phyloP scores from a whole-genome alignment of 2,888 invertebrate genomes.

The Caenorhabditis sinica region DNA sequence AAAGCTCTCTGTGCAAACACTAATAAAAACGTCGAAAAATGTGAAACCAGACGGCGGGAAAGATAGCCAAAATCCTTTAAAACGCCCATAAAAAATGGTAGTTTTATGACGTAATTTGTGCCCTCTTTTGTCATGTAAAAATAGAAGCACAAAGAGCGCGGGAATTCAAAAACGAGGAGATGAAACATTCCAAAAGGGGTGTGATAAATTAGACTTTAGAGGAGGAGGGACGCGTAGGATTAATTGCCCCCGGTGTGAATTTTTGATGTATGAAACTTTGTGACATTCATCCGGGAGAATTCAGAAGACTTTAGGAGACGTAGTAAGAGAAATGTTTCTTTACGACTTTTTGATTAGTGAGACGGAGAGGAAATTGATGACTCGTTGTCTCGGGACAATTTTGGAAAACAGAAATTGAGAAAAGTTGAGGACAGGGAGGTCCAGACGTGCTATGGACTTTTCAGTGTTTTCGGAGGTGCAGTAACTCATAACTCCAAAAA shows the following conservation, averaged over 20 bases:
- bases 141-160: neutral
- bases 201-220: slow-evolving; percentile 7
- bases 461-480: neutral
- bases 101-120: slow-evolving; percentile 43
- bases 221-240: neutral
- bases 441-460: neutral
- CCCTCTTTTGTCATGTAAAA: neutral
- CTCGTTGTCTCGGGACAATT: neutral
- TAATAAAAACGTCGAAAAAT: slow-evolving; percentile 32
- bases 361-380: neutral
- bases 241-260: slow-evolving; percentile 11
- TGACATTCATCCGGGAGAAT: neutral
- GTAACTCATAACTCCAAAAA: no score
- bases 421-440: neutral
- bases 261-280: slow-evolving; percentile 51
- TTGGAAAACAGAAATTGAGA: neutral
- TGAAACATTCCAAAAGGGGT: neutral
- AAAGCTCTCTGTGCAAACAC: slow-evolving; percentile 22
- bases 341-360: slow-evolving; percentile 42
- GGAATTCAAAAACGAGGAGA: neutral
- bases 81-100: neutral
- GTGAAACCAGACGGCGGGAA: no score
- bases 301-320: neutral
- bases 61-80: neutral
- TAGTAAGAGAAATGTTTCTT: slow-evolving; percentile 16